Base-by-base conservation (phyloP, 2,113 vertebrate species). In the Petromus typicus region DNA sequence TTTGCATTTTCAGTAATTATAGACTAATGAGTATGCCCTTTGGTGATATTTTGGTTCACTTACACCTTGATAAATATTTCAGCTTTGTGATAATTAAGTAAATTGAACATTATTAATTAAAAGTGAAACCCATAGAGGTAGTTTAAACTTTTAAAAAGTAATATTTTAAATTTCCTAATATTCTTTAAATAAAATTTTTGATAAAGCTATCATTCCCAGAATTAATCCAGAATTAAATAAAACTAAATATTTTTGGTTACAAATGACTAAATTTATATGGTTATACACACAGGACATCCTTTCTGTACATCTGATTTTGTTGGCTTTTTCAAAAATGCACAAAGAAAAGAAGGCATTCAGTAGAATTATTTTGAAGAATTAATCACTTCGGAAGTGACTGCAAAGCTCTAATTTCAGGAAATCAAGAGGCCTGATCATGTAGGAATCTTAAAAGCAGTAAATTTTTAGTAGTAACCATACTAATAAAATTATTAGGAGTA, bases 21-120 rank as follows among this genome's bases (percentile, higher is more conserved):
- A 95, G 93, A 97, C 61, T 98, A 98, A 98, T 96, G 95, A 98
- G 75, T 78, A 84, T 73, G 45, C 79, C 93, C 95, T 98, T 98
- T 98, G 90, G 66, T 98, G 97, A 94, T 98, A 98, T 98, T 98
- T 98, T 97, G 97, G 67, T 80, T 97, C 97, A 96, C 71, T 85
- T 97, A 88, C 81, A 97, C 95, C 85, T 98, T 98, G 96, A 98
- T 98, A 98, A 98, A 98, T 98, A 98, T 98, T 99, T 98, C 97
- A 98, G 87, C 69, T 97, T 97, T 97, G 81, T 91, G 95, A 94
- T 97, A 98, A 98, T 98, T 98, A 98, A 95, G 90, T 97, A 98
- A 98, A 98, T 98, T 98, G 91, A 95, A 97, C 85, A 95, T 97
- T 71, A 97, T 98, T 97, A 97, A 98, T 98, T 98, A 98, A 87